Base-by-base conservation (phyloP, 2,888 invertebrate species). In the Ennomos fuscantarius region DNA sequence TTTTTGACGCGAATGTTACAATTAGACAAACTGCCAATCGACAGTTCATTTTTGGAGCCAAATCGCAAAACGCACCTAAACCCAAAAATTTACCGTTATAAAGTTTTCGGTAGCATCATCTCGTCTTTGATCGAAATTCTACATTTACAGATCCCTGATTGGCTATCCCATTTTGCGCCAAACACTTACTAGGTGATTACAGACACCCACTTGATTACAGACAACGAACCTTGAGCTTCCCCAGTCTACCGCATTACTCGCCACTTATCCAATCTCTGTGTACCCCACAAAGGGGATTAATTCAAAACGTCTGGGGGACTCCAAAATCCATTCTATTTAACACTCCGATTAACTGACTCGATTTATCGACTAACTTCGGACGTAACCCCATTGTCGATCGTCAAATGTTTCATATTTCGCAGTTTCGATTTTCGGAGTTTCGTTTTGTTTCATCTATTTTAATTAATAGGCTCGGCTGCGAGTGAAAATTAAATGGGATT, bases 281-380 rank as follows among this genome's bases (percentile, higher is more conserved):
- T 72, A 66, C 42, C 56, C 63, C 53, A 57, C 57, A 63, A 60
- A 62, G 59, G 61, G 70, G 70, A 74, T 78, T 79, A 74, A 76
- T 70, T 73, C 70, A 70, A 76, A 69, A 69, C 74, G 73, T 76
- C 74, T 76, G 73, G 70, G 63, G 65, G 63, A 55, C 66, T 68
- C 70, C 69, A 63, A 73, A 76, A 74, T 73, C 73, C 72, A 66
- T 78, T 78, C 67, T 76, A 77, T 74, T 81, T 82, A 81, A 79
- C 81, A 80, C 78, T 72, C 79, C 78, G 76, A 78, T 76, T 76
- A 76, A 76, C 75, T 79, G 67, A 80, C 79, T 73, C 75, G 71
- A 81, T 81, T 81, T 79, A 79, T 81, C 70, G 75, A 67, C 70
- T 69, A 73, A 76, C 72, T 76, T 76, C 59, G 62, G 65, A 72